Conservation (phyloP, 2,797 vertebrate species). For the Gallinago stenura region DNA sequence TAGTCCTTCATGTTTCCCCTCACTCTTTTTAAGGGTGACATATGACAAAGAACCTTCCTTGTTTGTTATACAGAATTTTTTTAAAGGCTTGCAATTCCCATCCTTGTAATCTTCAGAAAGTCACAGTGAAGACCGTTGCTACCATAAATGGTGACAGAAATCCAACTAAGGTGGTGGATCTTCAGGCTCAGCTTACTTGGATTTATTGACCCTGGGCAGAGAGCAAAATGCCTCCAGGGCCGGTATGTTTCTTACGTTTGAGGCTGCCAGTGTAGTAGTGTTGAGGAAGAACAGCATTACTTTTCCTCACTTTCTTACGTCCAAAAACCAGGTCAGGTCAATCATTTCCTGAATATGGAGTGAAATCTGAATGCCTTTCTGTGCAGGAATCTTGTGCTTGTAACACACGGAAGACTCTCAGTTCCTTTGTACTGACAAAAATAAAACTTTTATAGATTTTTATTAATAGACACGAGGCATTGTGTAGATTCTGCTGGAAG, state of each 20-base stretch:
- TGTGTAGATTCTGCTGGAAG: not conserved
- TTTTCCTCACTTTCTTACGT: not conserved
- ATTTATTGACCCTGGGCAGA: constrained; percentile 5
- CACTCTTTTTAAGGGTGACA: not conserved
- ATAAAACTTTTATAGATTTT: constrained; percentile 4
- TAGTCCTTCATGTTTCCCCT: not conserved
- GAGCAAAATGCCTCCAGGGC: not conserved
- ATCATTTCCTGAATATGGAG: not conserved
- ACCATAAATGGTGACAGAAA: constrained; percentile 52
- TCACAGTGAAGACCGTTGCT: not conserved
- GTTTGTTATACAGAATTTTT: not conserved
- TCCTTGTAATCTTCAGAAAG: not conserved
- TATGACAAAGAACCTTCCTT: not conserved
- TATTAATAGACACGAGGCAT: constrained; percentile 19
- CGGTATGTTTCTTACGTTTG: not conserved
- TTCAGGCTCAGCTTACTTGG: not conserved
- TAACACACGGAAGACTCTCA: not conserved
- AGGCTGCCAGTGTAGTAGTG: not conserved
- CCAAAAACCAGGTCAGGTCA: not conserved
- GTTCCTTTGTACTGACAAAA: not conserved
- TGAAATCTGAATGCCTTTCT: not conserved
- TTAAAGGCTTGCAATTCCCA: not conserved
- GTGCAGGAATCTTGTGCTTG: not conserved
- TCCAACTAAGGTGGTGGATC: not conserved
- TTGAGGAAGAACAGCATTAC: not conserved